Conservation (phyloP, 2,797 vertebrate genomes). For the Euphonia xanthogaster region DNA sequence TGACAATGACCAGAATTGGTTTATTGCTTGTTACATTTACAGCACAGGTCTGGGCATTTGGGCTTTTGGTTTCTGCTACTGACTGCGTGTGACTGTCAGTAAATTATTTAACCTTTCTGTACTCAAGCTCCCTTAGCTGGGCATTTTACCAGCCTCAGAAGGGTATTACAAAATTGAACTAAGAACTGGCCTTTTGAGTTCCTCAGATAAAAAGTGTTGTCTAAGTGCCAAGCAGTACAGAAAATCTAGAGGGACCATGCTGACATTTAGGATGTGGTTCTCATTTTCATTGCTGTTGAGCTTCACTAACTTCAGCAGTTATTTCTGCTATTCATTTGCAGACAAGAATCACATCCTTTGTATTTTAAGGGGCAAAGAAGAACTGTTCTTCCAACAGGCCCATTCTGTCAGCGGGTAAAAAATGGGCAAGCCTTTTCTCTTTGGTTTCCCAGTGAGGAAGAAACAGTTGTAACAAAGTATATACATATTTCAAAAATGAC, state of each 20-base stretch:
- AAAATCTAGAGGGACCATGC: background rate
- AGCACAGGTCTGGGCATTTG: background rate
- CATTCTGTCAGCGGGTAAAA: background rate
- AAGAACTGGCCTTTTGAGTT: constrained; percentile 18
- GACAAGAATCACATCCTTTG: background rate
- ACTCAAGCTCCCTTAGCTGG: background rate
- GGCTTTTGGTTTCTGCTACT: background rate
- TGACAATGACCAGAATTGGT: constrained; percentile 13
- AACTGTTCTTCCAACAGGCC: background rate
- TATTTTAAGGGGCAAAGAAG: background rate
- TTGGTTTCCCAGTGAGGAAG: background rate
- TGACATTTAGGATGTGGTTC: constrained; percentile 20
- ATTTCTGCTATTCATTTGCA: background rate
- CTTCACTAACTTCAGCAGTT: background rate
- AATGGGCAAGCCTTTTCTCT: background rate
- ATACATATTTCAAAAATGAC: background rate
- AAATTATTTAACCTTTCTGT: constrained; percentile 28
- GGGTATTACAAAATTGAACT: background rate
- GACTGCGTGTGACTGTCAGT: background rate
- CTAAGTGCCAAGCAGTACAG: background rate
- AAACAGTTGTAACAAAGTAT: background rate
- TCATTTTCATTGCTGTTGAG: background rate
- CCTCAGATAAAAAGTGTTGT: constrained; percentile 1
- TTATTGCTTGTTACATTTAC: constrained; percentile 18
- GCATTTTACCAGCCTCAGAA: constrained; percentile 13